A percentile compares a stretch with the other conserved stretches of the same genome.
Evolutionary conservation across 1,140 invertebrate species (phyloP).

Genomic region (Helicoverpa zea): DNA sequence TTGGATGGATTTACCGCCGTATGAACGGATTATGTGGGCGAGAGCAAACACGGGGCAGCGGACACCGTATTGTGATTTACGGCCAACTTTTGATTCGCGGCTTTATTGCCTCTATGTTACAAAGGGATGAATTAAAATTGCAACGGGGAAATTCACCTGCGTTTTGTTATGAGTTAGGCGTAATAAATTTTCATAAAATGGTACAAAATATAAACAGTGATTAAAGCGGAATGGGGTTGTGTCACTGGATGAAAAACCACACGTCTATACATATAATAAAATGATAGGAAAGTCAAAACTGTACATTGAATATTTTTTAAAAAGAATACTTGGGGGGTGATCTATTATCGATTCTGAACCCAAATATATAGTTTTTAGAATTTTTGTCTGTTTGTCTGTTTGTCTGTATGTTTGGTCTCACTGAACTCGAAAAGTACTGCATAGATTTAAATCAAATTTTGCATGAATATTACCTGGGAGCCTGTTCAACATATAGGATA

Average conservation of each 20-base stretch:
- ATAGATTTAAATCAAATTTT: no score
- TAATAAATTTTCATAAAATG: conserved; percentile 28
- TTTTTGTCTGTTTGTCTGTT: no score
- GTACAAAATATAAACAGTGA: not conserved
- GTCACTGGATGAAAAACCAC: not conserved
- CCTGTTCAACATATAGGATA: no score
- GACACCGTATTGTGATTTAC: conserved; percentile 84
- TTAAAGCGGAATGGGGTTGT: not conserved
- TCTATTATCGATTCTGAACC: no score
- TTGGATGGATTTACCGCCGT: conserved; percentile 84
- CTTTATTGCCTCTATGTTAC: conserved; percentile 74
- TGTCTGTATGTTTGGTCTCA: no score
- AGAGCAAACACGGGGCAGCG: conserved; percentile 84
- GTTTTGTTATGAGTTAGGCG: conserved; percentile 15
- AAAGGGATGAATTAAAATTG: conserved; percentile 56
- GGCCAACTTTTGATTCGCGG: conserved; percentile 82
- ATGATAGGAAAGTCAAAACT: no score
- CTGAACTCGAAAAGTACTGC: no score
- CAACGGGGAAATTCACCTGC: conserved; percentile 52
- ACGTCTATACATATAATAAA: no score
- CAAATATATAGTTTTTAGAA: no score
- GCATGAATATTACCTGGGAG: no score
- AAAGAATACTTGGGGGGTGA: no score
- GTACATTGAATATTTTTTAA: no score
- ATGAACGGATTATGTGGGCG: conserved; percentile 86